Evolutionary conservation across 2,797 vertebrate genomes (phyloP).

Genomic region (Sternarchorhynchus goeldii): DNA sequence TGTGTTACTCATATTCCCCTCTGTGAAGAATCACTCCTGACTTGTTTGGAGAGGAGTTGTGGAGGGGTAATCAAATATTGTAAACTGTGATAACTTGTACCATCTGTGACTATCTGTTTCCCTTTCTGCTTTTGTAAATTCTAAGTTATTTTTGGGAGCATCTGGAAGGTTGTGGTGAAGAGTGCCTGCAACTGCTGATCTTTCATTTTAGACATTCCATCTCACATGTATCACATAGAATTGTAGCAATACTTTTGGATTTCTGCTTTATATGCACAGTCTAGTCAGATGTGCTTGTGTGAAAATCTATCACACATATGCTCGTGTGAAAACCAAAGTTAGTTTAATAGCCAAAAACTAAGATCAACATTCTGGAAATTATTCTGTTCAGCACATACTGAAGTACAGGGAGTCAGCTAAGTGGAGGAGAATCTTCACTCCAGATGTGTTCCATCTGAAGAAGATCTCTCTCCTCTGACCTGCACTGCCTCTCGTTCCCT

Average conservation of each 20-base stretch:
- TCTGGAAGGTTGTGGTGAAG: slow-evolving; percentile 34
- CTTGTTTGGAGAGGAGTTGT: slow-evolving; percentile 56
- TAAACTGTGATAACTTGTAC: slow-evolving; percentile 53
- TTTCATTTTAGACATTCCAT: slow-evolving; percentile 34
- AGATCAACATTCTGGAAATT: no score
- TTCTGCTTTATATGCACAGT: slow-evolving; percentile 4
- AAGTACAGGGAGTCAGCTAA: slow-evolving; percentile 17
- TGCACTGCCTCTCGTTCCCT: slow-evolving; percentile 43
- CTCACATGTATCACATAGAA: slow-evolving; percentile 20
- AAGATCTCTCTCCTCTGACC: slow-evolving; percentile 51
- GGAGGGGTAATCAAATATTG: slow-evolving; percentile 51
- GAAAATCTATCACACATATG: slow-evolving; percentile 12
- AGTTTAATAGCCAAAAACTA: no score
- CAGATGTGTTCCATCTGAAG: slow-evolving; percentile 57
- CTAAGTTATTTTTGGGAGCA: slow-evolving; percentile 52
- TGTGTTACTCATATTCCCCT: slow-evolving; percentile 56
- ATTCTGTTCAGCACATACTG: slow-evolving; percentile 33
- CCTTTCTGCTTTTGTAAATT: slow-evolving; percentile 50
- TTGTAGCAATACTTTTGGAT: background rate
- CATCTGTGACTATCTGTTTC: slow-evolving; percentile 51
- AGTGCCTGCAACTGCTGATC: slow-evolving; percentile 28
- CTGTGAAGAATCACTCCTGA: slow-evolving; percentile 57
- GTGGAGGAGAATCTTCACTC: slow-evolving; percentile 48
- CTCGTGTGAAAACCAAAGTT: background rate
- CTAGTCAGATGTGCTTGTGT: slow-evolving; percentile 3